These are phyloP conservation scores for Siphonodentalium dalli DNA, from an alignment of 2,888 invertebrate genomes.

Conservation along the genomic window DNA sequence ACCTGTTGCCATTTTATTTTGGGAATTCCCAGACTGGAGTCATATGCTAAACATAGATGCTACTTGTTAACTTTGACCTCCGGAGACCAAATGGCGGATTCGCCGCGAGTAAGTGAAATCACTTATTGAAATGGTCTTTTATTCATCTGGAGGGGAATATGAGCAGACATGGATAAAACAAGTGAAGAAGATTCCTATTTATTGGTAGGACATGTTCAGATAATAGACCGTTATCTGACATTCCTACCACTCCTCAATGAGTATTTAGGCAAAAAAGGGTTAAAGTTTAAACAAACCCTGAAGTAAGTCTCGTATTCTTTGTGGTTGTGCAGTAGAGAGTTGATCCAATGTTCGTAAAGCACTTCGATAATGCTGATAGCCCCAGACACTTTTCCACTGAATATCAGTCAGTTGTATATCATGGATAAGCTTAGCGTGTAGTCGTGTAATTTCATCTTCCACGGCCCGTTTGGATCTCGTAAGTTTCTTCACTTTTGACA, in stretches of 20 bases:
- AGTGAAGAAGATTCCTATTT: neutral
- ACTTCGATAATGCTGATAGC: conserved; percentile 82
- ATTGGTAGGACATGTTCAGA: neutral
- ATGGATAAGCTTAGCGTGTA: conserved; percentile 72
- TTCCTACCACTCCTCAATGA: neutral
- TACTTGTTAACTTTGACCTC: too few relatives aligned
- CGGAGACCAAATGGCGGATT: too few relatives aligned
- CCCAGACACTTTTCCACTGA: conserved; percentile 66
- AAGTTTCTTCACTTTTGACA: conserved; percentile 74
- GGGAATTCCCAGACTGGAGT: too few relatives aligned
- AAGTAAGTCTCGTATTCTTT: conserved; percentile 73
- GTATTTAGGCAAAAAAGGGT: neutral
- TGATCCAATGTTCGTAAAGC: conserved; percentile 84
- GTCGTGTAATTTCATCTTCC: conserved; percentile 77
- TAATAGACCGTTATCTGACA: neutral
- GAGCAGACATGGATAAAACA: too few relatives aligned
- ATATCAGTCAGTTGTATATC: conserved; percentile 71
- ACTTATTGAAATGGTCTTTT: neutral
- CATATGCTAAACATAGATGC: too few relatives aligned
- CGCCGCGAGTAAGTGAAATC: too few relatives aligned
- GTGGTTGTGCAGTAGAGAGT: conserved; percentile 78
- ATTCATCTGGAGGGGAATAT: neutral
- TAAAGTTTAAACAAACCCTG: conserved; percentile 45
- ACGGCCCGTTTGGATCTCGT: conserved; percentile 74
- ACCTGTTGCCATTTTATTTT: too few relatives aligned